phyloP scores from a whole-genome alignment of 2,888 invertebrate species.

The Plebejus argus region DNA sequence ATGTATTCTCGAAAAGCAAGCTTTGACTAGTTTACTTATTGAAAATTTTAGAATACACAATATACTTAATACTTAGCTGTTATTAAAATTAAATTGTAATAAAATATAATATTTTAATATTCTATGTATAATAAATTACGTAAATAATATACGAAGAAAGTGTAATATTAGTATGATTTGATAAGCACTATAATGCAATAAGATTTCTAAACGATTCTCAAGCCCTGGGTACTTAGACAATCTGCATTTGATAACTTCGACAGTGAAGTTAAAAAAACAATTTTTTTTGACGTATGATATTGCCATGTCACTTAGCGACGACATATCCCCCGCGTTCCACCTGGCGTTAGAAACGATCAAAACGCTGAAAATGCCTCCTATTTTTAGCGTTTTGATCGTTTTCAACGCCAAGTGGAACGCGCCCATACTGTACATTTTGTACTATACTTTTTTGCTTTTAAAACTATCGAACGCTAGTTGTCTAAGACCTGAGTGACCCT shows the following conservation, averaged over 20 bases:
- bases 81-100: background rate
- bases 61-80: too few relatives aligned
- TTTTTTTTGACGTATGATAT: too few relatives aligned
- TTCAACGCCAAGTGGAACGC: too few relatives aligned
- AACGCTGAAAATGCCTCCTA: too few relatives aligned
- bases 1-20: too few relatives aligned
- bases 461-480: background rate
- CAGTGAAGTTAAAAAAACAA: background rate
- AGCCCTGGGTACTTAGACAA: background rate
- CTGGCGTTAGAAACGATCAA: too few relatives aligned
- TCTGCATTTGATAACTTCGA: background rate
- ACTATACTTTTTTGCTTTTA: background rate
- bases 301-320: too few relatives aligned
- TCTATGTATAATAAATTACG: background rate
- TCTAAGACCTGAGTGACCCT: background rate
- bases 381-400: too few relatives aligned
- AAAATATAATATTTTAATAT: background rate
- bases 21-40: too few relatives aligned
- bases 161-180: background rate
- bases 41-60: too few relatives aligned
- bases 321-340: too few relatives aligned
- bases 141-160: background rate
- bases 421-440: background rate
- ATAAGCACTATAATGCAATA: background rate
- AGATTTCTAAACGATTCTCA: background rate